Evolutionary conservation across 2,113 vertebrate species (phyloP).

Genomic region (Sceloporus undulatus): DNA sequence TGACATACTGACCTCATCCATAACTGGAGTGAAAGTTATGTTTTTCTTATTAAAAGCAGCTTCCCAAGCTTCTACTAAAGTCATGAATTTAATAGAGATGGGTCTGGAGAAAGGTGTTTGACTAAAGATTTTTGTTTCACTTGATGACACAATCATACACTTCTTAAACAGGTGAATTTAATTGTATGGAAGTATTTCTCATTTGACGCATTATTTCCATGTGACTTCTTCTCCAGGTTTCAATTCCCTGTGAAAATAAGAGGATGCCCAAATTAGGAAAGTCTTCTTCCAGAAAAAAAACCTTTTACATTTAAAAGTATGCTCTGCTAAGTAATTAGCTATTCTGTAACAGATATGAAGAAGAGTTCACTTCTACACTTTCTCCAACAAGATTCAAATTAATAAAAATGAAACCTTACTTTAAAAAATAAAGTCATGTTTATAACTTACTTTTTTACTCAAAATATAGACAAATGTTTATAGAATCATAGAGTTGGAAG

Average conservation of each 20-base stretch:
- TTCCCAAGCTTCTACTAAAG: too few species aligned
- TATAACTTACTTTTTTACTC: neutral
- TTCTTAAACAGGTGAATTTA: conserved; percentile 23
- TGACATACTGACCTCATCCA: neutral
- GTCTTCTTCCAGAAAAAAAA: neutral
- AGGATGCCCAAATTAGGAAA: conserved; percentile 23
- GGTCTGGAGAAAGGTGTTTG: too few species aligned
- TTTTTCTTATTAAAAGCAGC: too few species aligned
- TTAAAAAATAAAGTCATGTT: neutral
- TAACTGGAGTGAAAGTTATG: neutral
- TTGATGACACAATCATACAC: conserved; percentile 52
- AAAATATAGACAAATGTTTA: neutral
- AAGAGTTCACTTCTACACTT: neutral
- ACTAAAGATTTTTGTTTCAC: conserved; percentile 44
- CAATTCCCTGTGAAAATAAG: conserved; percentile 82
- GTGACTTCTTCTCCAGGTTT: conserved; percentile 89
- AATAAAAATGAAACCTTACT: too few species aligned
- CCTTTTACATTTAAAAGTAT: neutral
- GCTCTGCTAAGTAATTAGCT: neutral
- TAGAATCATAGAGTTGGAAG: too few species aligned
- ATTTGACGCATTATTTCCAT: conserved; percentile 86
- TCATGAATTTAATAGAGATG: too few species aligned
- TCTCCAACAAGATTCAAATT: too few species aligned
- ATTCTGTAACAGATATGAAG: conserved; percentile 7
- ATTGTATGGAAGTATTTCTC: conserved; percentile 43